phyloP scores from a whole-genome alignment of 2,888 invertebrate species.

The Coenonympha arcania region DNA sequence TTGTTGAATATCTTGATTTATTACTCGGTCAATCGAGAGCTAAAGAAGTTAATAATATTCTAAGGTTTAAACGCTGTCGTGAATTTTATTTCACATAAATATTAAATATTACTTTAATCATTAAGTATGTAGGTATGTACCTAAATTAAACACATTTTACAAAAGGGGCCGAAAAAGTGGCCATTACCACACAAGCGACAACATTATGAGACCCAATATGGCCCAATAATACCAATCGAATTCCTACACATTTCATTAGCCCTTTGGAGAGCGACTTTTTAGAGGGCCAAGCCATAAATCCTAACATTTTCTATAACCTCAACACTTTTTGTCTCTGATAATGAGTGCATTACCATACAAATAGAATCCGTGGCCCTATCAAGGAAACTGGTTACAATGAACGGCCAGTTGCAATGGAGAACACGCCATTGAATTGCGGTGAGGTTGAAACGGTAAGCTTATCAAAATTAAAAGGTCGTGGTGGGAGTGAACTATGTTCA shows the following conservation, averaged over 20 bases:
- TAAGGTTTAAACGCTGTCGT: too few species aligned
- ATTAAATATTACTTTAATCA: too few species aligned
- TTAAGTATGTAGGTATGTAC: not conserved
- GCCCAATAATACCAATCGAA: conserved; percentile 21
- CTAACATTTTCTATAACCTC: conserved; percentile 42
- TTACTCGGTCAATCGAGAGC: too few species aligned
- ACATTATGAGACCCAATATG: conserved; percentile 19
- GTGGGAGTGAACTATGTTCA: too few species aligned
- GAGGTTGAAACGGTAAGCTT: too few species aligned
- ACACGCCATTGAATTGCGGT: too few species aligned
- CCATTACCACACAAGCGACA: conserved; percentile 22
- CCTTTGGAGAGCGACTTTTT: conserved; percentile 34
- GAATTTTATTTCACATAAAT: not conserved
- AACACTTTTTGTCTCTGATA: conserved; percentile 62
- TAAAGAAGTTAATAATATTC: too few species aligned
- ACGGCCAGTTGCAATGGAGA: not conserved
- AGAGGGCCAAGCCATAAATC: conserved; percentile 42
- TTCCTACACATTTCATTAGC: conserved; percentile 32
- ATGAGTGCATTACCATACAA: conserved; percentile 73
- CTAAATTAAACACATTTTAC: conserved; percentile 1
- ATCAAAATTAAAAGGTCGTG: too few species aligned
- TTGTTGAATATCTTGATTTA: not conserved
- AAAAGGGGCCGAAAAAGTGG: conserved; percentile 18
- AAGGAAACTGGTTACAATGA: conserved; percentile 3
- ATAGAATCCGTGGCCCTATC: conserved; percentile 46